A percentile compares a stretch with the other conserved stretches of the same genome.
phyloP scores from a whole-genome alignment of 2,113 vertebrate species.

The Capreolus pygargus region DNA sequence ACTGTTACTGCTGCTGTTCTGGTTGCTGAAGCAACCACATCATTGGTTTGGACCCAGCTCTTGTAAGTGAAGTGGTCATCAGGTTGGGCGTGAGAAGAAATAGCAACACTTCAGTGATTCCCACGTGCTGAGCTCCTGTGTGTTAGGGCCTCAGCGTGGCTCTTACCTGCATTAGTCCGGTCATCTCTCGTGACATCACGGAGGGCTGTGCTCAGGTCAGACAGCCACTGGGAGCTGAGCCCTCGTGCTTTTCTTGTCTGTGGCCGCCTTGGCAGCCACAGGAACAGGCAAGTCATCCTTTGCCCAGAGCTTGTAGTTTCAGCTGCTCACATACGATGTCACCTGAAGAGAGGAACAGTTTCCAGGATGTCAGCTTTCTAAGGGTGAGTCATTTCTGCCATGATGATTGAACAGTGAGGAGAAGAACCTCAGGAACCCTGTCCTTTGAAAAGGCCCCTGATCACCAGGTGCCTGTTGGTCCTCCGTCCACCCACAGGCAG shows the following conservation, averaged over 20 bases:
- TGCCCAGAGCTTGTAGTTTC: not conserved
- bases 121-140: not conserved
- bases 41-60: not conserved
- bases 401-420: not conserved
- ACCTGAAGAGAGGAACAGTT: not conserved
- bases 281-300: not conserved
- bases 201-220: not conserved
- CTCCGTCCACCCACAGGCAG: not conserved
- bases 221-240: not conserved
- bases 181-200: not conserved
- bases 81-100: not conserved
- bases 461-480: not conserved
- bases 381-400: not conserved
- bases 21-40: not conserved
- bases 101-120: fast-evolving
- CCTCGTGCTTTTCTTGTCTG: not conserved
- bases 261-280: not conserved
- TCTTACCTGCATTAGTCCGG: not conserved
- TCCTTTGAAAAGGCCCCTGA: not conserved
- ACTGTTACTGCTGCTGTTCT: not conserved
- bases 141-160: not conserved
- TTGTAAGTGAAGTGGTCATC: not conserved
- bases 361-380: not conserved
- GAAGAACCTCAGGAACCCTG: not conserved
- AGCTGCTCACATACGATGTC: not conserved